Conservation (phyloP, 2,888 invertebrate species). For the Chrysolina haemoptera region DNA sequence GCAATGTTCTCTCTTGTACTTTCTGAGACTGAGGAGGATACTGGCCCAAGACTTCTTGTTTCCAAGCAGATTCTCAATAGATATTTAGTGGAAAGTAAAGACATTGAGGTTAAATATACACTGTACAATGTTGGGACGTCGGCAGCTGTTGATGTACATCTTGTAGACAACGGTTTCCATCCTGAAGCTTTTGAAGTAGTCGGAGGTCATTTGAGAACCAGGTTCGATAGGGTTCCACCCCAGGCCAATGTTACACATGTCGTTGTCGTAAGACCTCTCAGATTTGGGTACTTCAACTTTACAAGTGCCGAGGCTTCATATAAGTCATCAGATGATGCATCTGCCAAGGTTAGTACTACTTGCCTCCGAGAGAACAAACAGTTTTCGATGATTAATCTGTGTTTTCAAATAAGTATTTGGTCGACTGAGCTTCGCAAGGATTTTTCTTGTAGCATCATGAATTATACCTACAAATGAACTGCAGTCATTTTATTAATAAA, state of each 20-base stretch:
- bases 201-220: conserved; percentile 87
- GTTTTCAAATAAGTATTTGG: too few species aligned
- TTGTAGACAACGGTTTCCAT: conserved; percentile 93
- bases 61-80: conserved; percentile 96
- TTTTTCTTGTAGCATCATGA: too few species aligned
- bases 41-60: conserved; percentile 86
- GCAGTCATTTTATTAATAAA: too few species aligned
- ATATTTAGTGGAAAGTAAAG: conserved; percentile 96
- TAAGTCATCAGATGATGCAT: conserved; percentile 78
- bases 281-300: conserved; percentile 96
- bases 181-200: conserved; percentile 92
- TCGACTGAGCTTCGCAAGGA: too few species aligned
- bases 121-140: conserved; percentile 94
- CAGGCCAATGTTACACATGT: conserved; percentile 95
- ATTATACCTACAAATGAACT: too few species aligned
- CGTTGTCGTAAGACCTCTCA: conserved; percentile 90
- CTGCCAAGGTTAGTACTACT: conserved; percentile 51
- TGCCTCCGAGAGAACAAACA: background rate
- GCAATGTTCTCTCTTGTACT: conserved; percentile 55
- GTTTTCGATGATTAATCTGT: too few species aligned
- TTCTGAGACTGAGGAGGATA: conserved; percentile 75
- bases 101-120: conserved; percentile 95
- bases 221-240: conserved; percentile 92
- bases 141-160: conserved; percentile 90
- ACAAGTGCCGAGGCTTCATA: conserved; percentile 95